Evolutionary conservation across 2,888 invertebrate genomes (phyloP).

Genomic region (Coenonympha glycerion): DNA sequence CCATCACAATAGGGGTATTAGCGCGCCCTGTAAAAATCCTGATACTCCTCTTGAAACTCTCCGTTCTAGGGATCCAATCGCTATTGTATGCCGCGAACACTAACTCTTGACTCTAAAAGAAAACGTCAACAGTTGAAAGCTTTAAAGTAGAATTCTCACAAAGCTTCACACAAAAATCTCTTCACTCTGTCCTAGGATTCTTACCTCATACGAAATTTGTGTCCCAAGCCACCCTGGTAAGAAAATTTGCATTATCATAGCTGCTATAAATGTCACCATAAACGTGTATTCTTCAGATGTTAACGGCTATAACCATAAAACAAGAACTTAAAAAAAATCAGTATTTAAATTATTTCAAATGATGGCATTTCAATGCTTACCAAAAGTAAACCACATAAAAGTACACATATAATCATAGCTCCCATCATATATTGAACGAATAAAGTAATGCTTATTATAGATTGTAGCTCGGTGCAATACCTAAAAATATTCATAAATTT

Average conservation of each 20-base stretch:
- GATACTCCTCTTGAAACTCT: conserved; percentile 45
- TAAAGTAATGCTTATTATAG: conserved; percentile 38
- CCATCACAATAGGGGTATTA: conserved; percentile 41
- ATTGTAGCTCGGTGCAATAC: conserved; percentile 30
- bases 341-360: too few relatives aligned
- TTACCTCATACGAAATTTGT: conserved; percentile 44
- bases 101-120: conserved; percentile 45
- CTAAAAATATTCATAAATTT: too few relatives aligned
- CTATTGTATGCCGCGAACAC: conserved; percentile 47
- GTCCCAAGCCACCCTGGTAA: conserved; percentile 49
- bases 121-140: conserved; percentile 14
- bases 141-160: too few relatives aligned
- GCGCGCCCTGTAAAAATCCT: conserved; percentile 45
- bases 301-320: conserved; percentile 37
- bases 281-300: conserved; percentile 39
- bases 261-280: conserved; percentile 40
- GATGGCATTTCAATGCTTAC: too few relatives aligned
- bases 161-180: background rate
- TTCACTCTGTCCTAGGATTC: too few relatives aligned
- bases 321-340: too few relatives aligned
- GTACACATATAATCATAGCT: conserved; percentile 46
- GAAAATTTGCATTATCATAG: conserved; percentile 47
- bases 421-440: conserved; percentile 49
- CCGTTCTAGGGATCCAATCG: conserved; percentile 50
- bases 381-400: conserved; percentile 43